These are phyloP conservation scores for Dolomedes plantarius DNA, from an alignment of 2,888 invertebrate species.

Conservation along the genomic window DNA sequence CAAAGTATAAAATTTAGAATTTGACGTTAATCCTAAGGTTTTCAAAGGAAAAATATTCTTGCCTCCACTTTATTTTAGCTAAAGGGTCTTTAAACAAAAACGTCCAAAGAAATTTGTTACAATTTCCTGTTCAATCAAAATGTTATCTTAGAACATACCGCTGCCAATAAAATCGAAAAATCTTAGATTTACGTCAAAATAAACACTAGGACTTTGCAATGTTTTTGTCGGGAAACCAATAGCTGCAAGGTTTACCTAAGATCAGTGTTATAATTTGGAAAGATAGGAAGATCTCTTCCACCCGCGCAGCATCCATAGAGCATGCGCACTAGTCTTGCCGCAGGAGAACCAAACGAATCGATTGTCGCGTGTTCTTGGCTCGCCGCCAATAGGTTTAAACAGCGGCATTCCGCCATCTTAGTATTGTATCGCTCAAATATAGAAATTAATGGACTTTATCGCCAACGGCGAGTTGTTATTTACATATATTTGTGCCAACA, in stretches of 20 bases:
- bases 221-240: slow-evolving; percentile 28
- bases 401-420: slow-evolving; percentile 20
- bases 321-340: slow-evolving; percentile 44
- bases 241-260: slow-evolving; percentile 47
- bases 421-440: slow-evolving; percentile 32
- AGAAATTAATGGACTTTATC: not conserved
- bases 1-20: too few relatives aligned
- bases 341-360: slow-evolving; percentile 62
- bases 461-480: not conserved
- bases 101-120: too few relatives aligned
- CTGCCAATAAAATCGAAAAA: too few relatives aligned
- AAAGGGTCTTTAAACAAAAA: too few relatives aligned
- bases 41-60: too few relatives aligned
- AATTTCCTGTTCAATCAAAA: too few relatives aligned
- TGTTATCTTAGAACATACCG: too few relatives aligned
- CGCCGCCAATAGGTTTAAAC: slow-evolving; percentile 59
- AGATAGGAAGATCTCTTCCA: slow-evolving; percentile 30
- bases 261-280: slow-evolving; percentile 12
- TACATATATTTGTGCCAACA: not conserved
- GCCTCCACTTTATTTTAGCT: too few relatives aligned
- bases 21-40: too few relatives aligned
- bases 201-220: not conserved
- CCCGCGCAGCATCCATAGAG: slow-evolving; percentile 42
- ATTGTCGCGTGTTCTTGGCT: slow-evolving; percentile 71
- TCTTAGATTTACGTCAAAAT: not conserved